phyloP scores from a whole-genome alignment of 2,888 invertebrate genomes.

The Yponomeuta plumbellus region DNA sequence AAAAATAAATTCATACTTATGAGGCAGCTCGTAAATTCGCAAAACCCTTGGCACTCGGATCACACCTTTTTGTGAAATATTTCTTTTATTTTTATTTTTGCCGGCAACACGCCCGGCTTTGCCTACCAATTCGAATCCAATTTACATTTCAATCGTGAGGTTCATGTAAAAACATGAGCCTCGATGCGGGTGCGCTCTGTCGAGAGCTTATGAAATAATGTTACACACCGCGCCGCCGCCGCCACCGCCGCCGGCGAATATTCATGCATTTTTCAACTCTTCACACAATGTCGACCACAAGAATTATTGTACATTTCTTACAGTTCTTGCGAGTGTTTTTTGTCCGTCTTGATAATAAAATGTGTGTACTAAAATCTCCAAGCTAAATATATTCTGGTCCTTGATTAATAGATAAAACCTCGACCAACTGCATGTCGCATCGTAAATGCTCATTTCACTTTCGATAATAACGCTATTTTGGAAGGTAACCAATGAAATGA shows the following conservation, averaged over 20 bases:
- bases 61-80: background rate
- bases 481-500: no score
- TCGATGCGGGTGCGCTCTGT: constrained; percentile 39
- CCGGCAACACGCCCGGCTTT: constrained; percentile 37
- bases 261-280: constrained; percentile 22
- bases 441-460: no score
- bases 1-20: constrained; percentile 4
- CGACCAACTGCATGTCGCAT: no score
- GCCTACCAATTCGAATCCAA: constrained; percentile 64
- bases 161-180: constrained; percentile 67
- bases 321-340: no score
- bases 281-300: background rate
- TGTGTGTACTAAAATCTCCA: no score
- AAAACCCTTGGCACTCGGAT: constrained; percentile 25
- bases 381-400: no score
- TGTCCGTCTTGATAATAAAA: no score
- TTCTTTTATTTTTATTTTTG: constrained; percentile 42
- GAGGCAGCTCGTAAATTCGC: background rate
- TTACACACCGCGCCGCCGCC: constrained; percentile 33
- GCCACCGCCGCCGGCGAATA: constrained; percentile 32
- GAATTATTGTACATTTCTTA: no score
- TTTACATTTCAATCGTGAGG: constrained; percentile 65
- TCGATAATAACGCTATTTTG: no score
- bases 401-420: no score
- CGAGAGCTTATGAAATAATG: constrained; percentile 57